Conservation (phyloP, 1,140 invertebrate genomes). For the Aphelenchoides avenae region DNA sequence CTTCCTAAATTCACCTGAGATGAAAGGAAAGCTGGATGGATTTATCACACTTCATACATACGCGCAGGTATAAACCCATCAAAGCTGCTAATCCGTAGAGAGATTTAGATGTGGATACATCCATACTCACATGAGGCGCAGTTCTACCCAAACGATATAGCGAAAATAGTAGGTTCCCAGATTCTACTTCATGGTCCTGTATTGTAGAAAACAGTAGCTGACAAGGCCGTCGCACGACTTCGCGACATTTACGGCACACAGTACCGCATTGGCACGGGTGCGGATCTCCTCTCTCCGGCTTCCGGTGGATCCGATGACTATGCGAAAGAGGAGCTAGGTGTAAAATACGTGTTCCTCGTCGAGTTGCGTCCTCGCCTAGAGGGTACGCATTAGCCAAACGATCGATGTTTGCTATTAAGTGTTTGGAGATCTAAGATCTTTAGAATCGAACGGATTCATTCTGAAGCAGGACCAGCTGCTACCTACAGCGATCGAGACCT, state of each 20-base stretch:
- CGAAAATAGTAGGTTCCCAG: constrained; percentile 30
- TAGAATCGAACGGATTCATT: constrained; percentile 41
- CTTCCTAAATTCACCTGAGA: constrained; percentile 34
- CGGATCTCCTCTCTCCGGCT: constrained; percentile 50
- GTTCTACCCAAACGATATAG: constrained; percentile 41
- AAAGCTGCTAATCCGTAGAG: too few relatives aligned
- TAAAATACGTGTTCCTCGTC: constrained; percentile 58
- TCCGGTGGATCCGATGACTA: constrained; percentile 58
- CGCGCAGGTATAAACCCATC: constrained; percentile 41
- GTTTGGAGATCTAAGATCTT: constrained; percentile 2
- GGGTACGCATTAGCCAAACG: constrained; percentile 27
- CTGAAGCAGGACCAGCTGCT: constrained; percentile 37
- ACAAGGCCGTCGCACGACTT: constrained; percentile 40
- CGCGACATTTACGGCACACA: constrained; percentile 43
- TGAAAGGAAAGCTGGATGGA: constrained; percentile 37
- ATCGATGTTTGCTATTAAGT: constrained; percentile 2
- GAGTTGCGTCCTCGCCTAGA: constrained; percentile 48
- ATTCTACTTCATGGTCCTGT: constrained; percentile 6
- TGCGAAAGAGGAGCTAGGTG: constrained; percentile 50
- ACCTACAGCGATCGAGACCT: constrained; percentile 40
- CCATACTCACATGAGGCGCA: constrained; percentile 39
- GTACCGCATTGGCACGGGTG: constrained; percentile 49
- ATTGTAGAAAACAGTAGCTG: constrained; percentile 30
- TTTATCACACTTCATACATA: constrained; percentile 52
- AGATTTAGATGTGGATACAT: constrained; percentile 51